These are phyloP conservation scores for Helostoma temminkii DNA, from an alignment of 2,797 vertebrate genomes.

Conservation along the genomic window DNA sequence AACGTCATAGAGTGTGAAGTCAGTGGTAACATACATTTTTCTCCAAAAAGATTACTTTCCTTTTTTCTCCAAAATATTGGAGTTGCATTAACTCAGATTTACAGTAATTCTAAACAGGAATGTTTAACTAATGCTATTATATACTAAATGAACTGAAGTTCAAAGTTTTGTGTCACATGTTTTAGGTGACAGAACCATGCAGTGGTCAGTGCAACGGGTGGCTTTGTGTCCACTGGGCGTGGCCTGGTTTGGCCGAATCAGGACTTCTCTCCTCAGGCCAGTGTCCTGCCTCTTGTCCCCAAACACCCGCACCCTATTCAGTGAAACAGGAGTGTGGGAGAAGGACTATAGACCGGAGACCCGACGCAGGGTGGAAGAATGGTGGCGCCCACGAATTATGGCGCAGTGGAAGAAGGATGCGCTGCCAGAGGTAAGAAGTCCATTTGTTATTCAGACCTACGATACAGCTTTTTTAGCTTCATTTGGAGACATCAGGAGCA, in stretches of 20 bases:
- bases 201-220: conserved; percentile 64
- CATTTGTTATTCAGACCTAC: not conserved
- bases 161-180: too few species aligned
- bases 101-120: too few species aligned
- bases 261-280: conserved; percentile 30
- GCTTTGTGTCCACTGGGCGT: conserved; percentile 67
- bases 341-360: conserved; percentile 88
- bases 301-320: conserved; percentile 86
- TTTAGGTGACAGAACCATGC: conserved; percentile 79
- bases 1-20: too few species aligned
- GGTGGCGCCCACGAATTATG: conserved; percentile 91
- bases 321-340: conserved; percentile 92
- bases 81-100: too few species aligned
- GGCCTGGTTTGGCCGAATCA: conserved; percentile 48
- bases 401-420: conserved; percentile 80
- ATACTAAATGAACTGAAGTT: too few species aligned
- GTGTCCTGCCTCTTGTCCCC: conserved; percentile 11
- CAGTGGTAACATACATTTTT: too few species aligned
- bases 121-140: too few species aligned
- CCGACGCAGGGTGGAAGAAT: conserved; percentile 88
- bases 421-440: conserved; percentile 83
- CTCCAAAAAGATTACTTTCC: too few species aligned
- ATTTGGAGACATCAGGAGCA: too few species aligned
- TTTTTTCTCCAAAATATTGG: too few species aligned
- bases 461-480: too few species aligned